phyloP scores from a whole-genome alignment of 2,113 vertebrate species.

The Jacana jacana region DNA sequence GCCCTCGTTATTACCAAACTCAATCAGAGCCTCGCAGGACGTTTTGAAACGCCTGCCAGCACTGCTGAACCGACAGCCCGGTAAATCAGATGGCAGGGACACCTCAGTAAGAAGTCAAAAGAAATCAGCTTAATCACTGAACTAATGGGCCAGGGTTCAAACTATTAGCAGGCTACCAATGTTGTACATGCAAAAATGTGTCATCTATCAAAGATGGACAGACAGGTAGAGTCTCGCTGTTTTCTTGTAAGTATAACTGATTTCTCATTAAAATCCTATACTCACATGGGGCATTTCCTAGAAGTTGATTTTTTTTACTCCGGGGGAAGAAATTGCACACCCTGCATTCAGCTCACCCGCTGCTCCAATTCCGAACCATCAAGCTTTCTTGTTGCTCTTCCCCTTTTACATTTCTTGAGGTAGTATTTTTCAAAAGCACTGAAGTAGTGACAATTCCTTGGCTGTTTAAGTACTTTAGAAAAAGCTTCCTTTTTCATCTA shows the following conservation, averaged over 20 bases:
- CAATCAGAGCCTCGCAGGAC: slow-evolving; percentile 34
- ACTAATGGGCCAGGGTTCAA: neutral
- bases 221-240: neutral
- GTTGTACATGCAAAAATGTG: neutral
- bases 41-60: slow-evolving; percentile 36
- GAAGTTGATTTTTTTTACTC: neutral
- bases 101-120: slow-evolving; percentile 9
- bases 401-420: neutral
- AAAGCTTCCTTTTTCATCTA: neutral
- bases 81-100: slow-evolving; percentile 4
- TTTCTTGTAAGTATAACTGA: neutral
- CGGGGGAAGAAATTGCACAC: neutral
- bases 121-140: slow-evolving; percentile 1
- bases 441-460: neutral
- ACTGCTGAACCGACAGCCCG: slow-evolving; percentile 25
- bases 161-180: neutral
- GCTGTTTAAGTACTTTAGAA: neutral
- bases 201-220: neutral
- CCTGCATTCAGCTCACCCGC: neutral
- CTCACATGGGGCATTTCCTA: neutral
- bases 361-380: neutral
- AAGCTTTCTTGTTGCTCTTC: neutral
- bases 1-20: slow-evolving; percentile 55
- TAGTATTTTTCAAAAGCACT: neutral
- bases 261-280: neutral